phyloP scores from a whole-genome alignment of 2,113 vertebrate genomes.

The Bucco capensis region DNA sequence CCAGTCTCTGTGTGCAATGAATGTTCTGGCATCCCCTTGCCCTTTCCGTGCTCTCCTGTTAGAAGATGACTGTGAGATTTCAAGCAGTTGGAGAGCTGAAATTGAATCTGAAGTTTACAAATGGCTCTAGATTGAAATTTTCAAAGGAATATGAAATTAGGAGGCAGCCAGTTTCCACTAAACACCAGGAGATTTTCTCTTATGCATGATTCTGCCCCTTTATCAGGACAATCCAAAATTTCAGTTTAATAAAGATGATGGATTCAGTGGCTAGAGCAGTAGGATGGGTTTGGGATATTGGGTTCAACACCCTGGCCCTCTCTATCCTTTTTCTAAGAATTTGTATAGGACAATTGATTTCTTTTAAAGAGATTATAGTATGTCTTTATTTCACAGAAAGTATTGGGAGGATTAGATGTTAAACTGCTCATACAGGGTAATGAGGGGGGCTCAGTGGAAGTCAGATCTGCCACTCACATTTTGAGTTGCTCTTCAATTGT shows the following conservation, averaged over 20 bases:
- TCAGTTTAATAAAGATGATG: background rate
- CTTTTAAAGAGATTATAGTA: background rate
- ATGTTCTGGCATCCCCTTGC: constrained; percentile 29
- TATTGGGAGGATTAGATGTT: background rate
- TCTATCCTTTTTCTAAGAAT: background rate
- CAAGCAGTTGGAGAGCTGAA: constrained; percentile 1
- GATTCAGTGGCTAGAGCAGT: background rate
- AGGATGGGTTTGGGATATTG: background rate
- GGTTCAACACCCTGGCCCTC: background rate
- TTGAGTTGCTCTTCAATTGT: background rate
- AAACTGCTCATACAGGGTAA: background rate
- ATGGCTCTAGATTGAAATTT: background rate
- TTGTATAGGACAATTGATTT: background rate
- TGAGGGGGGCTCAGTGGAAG: background rate
- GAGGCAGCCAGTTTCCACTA: background rate
- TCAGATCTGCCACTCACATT: background rate
- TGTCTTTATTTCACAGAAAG: background rate
- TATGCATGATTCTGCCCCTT: background rate
- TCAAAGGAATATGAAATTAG: background rate
- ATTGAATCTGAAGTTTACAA: background rate
- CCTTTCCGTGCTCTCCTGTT: constrained; percentile 43
- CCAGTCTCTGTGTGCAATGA: background rate
- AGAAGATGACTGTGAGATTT: constrained; percentile 24
- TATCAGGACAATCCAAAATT: background rate
- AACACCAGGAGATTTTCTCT: background rate